These are phyloP conservation scores for Holothuria glaberrima DNA, from an alignment of 35 echinoderm and acorn worm genomes.

Conservation along the genomic window DNA sequence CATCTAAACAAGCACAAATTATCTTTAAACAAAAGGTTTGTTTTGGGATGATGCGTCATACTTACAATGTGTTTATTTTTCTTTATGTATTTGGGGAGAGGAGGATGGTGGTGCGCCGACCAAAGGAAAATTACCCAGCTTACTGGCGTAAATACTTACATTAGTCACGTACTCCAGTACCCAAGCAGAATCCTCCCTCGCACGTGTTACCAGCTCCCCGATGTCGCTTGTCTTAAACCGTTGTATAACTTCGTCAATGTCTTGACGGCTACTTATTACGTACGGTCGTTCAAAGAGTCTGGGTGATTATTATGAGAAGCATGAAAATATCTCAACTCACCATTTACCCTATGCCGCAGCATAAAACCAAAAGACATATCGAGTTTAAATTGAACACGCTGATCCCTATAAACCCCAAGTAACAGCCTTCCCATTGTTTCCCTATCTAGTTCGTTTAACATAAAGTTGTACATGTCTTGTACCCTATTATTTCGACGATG, in stretches of 20 bases:
- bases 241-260: slow-evolving; percentile 4
- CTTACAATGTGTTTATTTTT: slow-evolving; percentile 4
- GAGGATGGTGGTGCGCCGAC: slow-evolving; percentile 19
- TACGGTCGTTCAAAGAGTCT: slow-evolving; percentile 3
- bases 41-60: slow-evolving; percentile 32
- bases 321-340: too few relatives aligned
- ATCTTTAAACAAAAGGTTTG: background rate
- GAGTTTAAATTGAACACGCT: slow-evolving; percentile 14
- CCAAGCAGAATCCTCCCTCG: slow-evolving; percentile 27
- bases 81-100: background rate
- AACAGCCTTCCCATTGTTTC: background rate
- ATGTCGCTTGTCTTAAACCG: background rate
- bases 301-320: too few relatives aligned
- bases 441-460: slow-evolving; percentile 5
- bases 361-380: too few relatives aligned
- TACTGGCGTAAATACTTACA: slow-evolving; percentile 4
- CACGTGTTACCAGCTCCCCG: background rate
- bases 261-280: background rate
- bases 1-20: slow-evolving; percentile 54
- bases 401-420: slow-evolving; percentile 9
- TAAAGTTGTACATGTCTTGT: slow-evolving; percentile 48
- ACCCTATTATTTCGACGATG: too few relatives aligned
- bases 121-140: slow-evolving; percentile 13
- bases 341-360: too few relatives aligned
- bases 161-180: too few relatives aligned